These are phyloP conservation scores for Brachymystax lenok DNA, from an alignment of 2,797 vertebrate genomes.

Conservation along the genomic window DNA sequence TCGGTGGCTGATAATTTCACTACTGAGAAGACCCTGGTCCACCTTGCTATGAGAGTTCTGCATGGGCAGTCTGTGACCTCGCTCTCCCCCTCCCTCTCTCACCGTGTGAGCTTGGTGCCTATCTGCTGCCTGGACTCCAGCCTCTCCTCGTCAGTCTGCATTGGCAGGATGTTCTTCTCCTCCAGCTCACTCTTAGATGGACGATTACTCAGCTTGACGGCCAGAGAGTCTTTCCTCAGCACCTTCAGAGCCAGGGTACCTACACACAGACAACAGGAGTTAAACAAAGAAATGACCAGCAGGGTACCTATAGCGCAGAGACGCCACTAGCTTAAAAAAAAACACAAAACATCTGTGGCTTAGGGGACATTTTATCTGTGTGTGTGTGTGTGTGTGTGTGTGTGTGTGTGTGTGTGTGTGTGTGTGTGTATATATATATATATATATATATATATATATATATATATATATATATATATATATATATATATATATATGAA, in stretches of 20 bases:
- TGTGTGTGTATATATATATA: no score
- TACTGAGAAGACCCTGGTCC: background rate
- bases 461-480: no score
- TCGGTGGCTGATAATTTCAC: background rate
- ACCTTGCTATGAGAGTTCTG: background rate
- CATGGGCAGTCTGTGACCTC: background rate
- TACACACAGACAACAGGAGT: constrained; percentile 51
- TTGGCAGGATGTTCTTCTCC: constrained; percentile 97
- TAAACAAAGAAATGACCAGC: background rate
- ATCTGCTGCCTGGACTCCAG: constrained; percentile 95
- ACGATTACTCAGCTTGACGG: constrained; percentile 97
- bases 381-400: constrained; percentile 5
- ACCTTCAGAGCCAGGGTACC: constrained; percentile 94
- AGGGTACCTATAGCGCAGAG: background rate
- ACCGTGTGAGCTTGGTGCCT: constrained; percentile 96
- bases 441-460: background rate
- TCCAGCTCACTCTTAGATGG: constrained; percentile 95
- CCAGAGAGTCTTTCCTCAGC: constrained; percentile 96
- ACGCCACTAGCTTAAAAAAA: no score
- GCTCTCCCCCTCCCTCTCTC: constrained; percentile 48
- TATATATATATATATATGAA: background rate
- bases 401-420: no score
- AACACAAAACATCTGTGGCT: no score
- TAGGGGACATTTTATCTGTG: no score
- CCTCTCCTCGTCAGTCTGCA: constrained; percentile 94